These are phyloP conservation scores for Phycodurus eques DNA, from an alignment of 2,113 vertebrate genomes.

Conservation along the genomic window DNA sequence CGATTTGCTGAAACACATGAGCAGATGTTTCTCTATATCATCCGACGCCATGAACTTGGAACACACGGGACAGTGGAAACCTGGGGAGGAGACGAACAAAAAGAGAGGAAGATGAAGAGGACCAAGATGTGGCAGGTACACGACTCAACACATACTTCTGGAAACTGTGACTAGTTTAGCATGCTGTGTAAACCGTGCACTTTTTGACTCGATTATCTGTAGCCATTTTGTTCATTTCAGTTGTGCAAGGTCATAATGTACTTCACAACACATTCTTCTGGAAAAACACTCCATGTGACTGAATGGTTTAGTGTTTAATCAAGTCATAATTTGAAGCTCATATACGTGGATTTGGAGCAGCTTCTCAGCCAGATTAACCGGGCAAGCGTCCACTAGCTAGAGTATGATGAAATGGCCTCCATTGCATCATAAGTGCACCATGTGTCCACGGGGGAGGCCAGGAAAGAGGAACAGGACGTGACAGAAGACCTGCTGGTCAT, in stretches of 20 bases:
- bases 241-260: slow-evolving; percentile 1
- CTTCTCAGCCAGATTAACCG: slow-evolving; percentile 38
- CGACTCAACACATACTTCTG: not conserved
- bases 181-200: not conserved
- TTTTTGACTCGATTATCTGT: not conserved
- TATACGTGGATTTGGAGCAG: not conserved
- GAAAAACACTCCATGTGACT: not conserved
- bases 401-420: slow-evolving; percentile 9
- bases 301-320: not conserved
- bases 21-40: slow-evolving; percentile 94
- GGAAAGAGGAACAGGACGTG: slow-evolving; percentile 11
- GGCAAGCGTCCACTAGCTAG: slow-evolving; percentile 13
- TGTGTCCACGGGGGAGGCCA: not conserved
- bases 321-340: slow-evolving; percentile 14
- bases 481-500: not conserved
- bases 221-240: not conserved
- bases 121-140: slow-evolving; percentile 30
- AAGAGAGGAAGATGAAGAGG: slow-evolving; percentile 24
- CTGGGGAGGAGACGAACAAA: slow-evolving; percentile 58
- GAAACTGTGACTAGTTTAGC: not conserved
- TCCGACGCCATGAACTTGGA: slow-evolving; percentile 92
- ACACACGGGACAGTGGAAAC: slow-evolving; percentile 95
- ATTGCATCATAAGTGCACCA: not conserved
- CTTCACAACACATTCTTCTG: not conserved
- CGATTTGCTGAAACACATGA: slow-evolving; percentile 95